phyloP scores from a whole-genome alignment of 1,140 invertebrate species.

The Idris sp. region DNA sequence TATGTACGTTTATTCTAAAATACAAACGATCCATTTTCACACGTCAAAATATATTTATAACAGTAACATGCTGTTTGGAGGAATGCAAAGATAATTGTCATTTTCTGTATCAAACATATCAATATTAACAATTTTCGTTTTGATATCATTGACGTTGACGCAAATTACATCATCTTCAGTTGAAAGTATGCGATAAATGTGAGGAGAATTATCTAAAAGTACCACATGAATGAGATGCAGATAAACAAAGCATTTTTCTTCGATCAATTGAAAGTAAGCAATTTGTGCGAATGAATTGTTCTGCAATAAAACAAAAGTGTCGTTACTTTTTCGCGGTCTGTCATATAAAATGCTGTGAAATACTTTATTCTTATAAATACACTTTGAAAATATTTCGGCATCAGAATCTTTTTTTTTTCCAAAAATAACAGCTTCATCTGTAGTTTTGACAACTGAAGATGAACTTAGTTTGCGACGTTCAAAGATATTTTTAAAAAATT shows the following conservation, averaged over 20 bases:
- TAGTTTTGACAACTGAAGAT: no score
- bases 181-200: not conserved
- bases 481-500: no score
- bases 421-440: no score
- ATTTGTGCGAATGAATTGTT: not conserved
- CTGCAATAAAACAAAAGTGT: not conserved
- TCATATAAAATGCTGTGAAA: no score
- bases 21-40: no score
- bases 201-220: not conserved
- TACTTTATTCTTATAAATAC: no score
- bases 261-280: no score
- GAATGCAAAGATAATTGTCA: not conserved
- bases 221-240: not conserved
- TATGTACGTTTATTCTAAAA: no score
- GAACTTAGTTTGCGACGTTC: no score
- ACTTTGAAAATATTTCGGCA: no score
- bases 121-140: not conserved
- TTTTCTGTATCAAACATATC: not conserved
- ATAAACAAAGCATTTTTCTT: not conserved
- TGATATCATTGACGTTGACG: not conserved
- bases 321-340: conserved; percentile 3
- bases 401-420: no score
- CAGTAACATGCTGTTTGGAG: not conserved
- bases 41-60: no score
- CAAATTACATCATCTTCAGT: not conserved